Evolutionary conservation across 1,140 invertebrate genomes (phyloP), one percentile per base, ranked within the genome.

Genomic region (Hydropsyche tenuis): DNA sequence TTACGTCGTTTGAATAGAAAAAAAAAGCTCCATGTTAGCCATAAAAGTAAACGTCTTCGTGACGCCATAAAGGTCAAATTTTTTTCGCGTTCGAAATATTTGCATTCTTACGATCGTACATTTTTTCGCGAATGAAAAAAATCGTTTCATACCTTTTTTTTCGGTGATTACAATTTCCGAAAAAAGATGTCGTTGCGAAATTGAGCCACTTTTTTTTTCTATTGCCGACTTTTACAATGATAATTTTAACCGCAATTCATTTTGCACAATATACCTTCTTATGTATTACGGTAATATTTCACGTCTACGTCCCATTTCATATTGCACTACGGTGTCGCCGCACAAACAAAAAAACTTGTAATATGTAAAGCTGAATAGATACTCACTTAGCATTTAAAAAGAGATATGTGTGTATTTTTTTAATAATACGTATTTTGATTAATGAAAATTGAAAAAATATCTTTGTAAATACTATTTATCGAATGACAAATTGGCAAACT

Each of bases 221-320:
- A 12, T 23, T 22, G 56, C 56, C 6, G 1, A 53, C 20, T 53
- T 12, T 22, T 60, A 60, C 56, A 9, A 23, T 23, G 25, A 25
- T 60, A 20, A 60, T 23, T 11, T 25, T 4, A n/a, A 60, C 56
- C 56, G 20, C 23, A 60, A 60, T 60, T 60, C 14, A 60, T 25
- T 60, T 60, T 60, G 56, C 56, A 60, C 56, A 60, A 60, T 27
- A 60, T 37, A 9, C 2, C 56, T 9, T 60, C 56, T 60, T 60
- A 60, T 25, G 23, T 60, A 48, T 48, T 60, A 23, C 22, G 1
- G 23, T 23, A 60, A 60, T 60, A 22, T 60, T 60, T 60, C 56
- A 60, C 22, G 0, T 60, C 6, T 25, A 23, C 22, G 56, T 25
- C 12, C 9, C 23, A 60, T 60, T 60, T 60, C 23, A 27, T 60